Evolutionary conservation across 2,888 invertebrate species (phyloP).

Genomic region (Byasa hedistus): DNA sequence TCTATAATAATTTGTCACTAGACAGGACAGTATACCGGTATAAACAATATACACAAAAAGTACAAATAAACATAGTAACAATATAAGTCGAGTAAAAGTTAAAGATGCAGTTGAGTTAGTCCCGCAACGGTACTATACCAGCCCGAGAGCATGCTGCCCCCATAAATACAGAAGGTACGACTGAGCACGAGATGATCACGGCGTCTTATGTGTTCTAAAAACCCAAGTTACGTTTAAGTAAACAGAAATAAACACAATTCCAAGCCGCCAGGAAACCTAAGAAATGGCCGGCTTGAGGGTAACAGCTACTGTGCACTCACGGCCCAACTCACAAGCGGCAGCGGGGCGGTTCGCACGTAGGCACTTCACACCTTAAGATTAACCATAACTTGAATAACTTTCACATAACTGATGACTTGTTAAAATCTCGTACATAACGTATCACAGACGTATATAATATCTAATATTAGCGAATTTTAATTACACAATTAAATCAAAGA

Average conservation of each 20-base stretch:
- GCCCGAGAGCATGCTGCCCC: constrained; percentile 14
- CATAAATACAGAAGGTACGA: constrained; percentile 23
- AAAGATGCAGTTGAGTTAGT: constrained; percentile 2
- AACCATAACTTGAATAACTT: neutral
- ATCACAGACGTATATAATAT: no score
- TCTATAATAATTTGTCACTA: no score
- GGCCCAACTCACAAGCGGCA: constrained; percentile 33
- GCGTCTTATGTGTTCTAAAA: constrained; percentile 43
- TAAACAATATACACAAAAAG: no score
- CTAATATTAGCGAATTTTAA: no score
- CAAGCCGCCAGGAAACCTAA: constrained; percentile 55
- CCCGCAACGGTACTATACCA: constrained; percentile 20
- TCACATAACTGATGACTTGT: no score
- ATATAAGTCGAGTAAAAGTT: constrained; percentile 3
- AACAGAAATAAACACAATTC: constrained; percentile 59
- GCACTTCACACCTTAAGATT: neutral
- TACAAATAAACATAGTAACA: neutral
- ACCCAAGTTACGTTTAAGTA: constrained; percentile 46
- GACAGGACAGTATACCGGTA: no score
- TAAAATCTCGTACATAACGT: no score
- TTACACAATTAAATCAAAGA: no score
- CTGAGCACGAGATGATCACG: constrained; percentile 28
- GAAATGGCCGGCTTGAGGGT: constrained; percentile 60
- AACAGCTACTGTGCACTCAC: constrained; percentile 57
- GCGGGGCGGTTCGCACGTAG: constrained; percentile 28